Percentiles rank a stretch among this genome's conserved stretches.
Evolutionary conservation across 2,113 vertebrate genomes (phyloP).

Genomic region (Salvator merianae): DNA sequence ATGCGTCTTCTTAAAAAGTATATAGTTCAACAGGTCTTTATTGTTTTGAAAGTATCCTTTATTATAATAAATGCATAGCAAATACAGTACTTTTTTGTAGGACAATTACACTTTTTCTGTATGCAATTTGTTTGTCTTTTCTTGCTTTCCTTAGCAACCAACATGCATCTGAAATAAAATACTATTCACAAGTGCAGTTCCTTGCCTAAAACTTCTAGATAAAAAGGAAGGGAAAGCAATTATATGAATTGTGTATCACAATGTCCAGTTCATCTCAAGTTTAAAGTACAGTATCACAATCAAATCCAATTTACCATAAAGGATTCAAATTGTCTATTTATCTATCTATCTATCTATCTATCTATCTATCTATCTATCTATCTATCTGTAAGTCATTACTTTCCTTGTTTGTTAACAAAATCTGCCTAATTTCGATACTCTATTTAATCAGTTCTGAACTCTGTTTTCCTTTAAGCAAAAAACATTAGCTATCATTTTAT

Average conservation of each 20-base stretch:
- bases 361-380: too few species aligned
- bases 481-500: neutral
- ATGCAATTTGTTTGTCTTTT: neutral
- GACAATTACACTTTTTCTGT: neutral
- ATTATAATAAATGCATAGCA: neutral
- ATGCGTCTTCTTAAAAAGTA: neutral
- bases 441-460: neutral
- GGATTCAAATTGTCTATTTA: neutral
- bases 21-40: neutral
- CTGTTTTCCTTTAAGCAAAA: neutral
- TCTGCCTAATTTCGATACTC: neutral
- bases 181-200: neutral
- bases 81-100: neutral
- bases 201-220: constrained; percentile 2
- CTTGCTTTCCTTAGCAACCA: neutral
- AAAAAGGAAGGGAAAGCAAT: neutral
- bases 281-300: neutral
- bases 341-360: too few species aligned
- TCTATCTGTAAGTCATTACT: neutral
- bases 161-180: neutral
- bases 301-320: neutral
- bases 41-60: neutral
- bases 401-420: neutral
- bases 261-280: neutral
- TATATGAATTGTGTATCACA: neutral